phyloP scores from a whole-genome alignment of 2,113 vertebrate genomes.

The Telmatochromis sp. region DNA sequence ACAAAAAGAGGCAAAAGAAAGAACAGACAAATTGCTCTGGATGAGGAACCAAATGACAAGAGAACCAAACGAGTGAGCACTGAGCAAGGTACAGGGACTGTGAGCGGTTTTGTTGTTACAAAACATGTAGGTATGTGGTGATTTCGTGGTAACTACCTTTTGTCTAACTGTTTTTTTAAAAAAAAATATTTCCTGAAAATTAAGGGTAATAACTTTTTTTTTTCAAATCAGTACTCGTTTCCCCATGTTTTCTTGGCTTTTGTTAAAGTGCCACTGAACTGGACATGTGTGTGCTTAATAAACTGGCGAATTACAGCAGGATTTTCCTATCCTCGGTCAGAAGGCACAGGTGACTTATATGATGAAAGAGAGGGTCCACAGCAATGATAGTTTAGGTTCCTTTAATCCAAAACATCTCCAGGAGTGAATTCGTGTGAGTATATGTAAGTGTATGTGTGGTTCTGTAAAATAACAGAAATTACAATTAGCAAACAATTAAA shows the following conservation, averaged over 20 bases:
- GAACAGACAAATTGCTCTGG: constrained; percentile 27
- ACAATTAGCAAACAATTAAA: too few species aligned
- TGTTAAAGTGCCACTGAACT: not conserved
- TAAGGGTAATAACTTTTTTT: not conserved
- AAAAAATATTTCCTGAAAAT: not conserved
- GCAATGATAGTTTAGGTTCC: too few species aligned
- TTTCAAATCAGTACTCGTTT: not conserved
- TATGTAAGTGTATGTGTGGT: too few species aligned
- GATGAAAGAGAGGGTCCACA: too few species aligned
- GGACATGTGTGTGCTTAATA: too few species aligned
- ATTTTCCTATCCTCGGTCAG: too few species aligned
- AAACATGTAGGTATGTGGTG: not conserved
- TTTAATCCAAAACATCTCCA: too few species aligned
- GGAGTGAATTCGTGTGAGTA: too few species aligned
- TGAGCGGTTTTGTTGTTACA: not conserved
- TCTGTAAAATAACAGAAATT: too few species aligned
- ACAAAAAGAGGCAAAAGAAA: constrained; percentile 69
- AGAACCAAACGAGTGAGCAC: constrained; percentile 1
- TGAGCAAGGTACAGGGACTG: not conserved
- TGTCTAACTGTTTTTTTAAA: not conserved
- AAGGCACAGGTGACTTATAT: too few species aligned
- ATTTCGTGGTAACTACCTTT: not conserved
- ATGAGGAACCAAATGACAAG: constrained; percentile 23
- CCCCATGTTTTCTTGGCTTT: not conserved
- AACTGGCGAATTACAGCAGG: too few species aligned